Conservation (phyloP, 1,140 invertebrate genomes). For the Diorhabda sublineata region DNA sequence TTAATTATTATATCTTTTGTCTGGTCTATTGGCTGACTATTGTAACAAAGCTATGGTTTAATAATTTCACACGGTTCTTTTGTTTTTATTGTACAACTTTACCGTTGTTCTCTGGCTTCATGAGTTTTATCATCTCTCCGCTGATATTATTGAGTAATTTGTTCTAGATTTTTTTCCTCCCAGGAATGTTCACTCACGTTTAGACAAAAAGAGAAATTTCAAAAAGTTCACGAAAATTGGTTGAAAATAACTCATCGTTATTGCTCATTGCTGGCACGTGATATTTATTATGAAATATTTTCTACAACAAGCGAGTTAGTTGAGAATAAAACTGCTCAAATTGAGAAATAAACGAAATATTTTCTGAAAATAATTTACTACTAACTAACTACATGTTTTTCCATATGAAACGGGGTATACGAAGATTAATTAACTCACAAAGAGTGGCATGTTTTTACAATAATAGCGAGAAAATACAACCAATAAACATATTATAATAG, state of each 20-base stretch:
- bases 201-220: neutral
- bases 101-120: constrained; percentile 15
- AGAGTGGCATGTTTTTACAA: constrained; percentile 19
- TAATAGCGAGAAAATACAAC: constrained; percentile 21
- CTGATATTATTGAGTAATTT: constrained; percentile 19
- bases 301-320: no score
- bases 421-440: constrained; percentile 13
- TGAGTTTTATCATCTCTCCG: constrained; percentile 17
- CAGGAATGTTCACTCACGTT: neutral
- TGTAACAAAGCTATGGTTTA: neutral
- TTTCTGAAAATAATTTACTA: no score
- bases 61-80: constrained; percentile 17
- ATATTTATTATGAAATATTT: no score
- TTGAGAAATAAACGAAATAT: no score
- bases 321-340: no score
- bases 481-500: constrained; percentile 21
- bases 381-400: constrained; percentile 16
- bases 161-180: constrained; percentile 4
- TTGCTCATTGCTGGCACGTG: no score
- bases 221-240: no score
- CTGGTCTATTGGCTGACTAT: neutral
- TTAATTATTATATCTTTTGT: neutral
- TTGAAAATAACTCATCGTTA: no score
- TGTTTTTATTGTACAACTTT: constrained; percentile 13
- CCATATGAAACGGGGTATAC: constrained; percentile 9